These are phyloP conservation scores for Saxidomus purpurata DNA, from an alignment of 1,140 invertebrate species.

Conservation along the genomic window DNA sequence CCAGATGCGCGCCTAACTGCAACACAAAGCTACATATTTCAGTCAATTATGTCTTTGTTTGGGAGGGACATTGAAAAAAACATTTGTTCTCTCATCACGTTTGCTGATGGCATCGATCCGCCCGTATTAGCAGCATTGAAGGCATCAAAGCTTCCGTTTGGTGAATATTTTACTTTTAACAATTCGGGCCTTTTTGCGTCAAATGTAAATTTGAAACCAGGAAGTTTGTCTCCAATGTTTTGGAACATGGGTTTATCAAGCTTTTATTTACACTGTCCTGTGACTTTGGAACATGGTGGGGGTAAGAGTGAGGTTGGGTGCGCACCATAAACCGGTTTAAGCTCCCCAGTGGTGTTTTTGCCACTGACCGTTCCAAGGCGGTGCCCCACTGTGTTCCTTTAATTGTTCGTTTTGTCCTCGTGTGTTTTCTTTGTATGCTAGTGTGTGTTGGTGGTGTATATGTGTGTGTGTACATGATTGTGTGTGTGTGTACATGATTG, in stretches of 20 bases:
- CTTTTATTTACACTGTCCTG: too few species aligned
- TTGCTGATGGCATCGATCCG: constrained; percentile 60
- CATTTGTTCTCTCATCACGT: constrained; percentile 68
- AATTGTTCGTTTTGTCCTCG: too few species aligned
- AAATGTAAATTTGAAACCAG: neutral
- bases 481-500: too few species aligned
- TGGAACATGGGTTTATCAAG: constrained; percentile 62
- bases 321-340: too few species aligned
- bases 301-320: too few species aligned
- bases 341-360: too few species aligned
- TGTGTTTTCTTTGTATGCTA: too few species aligned
- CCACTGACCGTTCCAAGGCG: too few species aligned
- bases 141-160: constrained; percentile 59
- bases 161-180: constrained; percentile 44
- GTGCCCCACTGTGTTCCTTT: too few species aligned
- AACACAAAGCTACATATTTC: constrained; percentile 36
- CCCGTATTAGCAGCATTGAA: constrained; percentile 53
- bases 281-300: too few species aligned
- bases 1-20: constrained; percentile 27
- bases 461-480: too few species aligned
- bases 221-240: constrained; percentile 46
- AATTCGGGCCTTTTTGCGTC: constrained; percentile 38
- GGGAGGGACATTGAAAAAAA: constrained; percentile 72
- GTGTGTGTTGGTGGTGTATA: too few species aligned
- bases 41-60: constrained; percentile 61